phyloP scores from a whole-genome alignment of 2,797 vertebrate species.

The Myotis myotis region DNA sequence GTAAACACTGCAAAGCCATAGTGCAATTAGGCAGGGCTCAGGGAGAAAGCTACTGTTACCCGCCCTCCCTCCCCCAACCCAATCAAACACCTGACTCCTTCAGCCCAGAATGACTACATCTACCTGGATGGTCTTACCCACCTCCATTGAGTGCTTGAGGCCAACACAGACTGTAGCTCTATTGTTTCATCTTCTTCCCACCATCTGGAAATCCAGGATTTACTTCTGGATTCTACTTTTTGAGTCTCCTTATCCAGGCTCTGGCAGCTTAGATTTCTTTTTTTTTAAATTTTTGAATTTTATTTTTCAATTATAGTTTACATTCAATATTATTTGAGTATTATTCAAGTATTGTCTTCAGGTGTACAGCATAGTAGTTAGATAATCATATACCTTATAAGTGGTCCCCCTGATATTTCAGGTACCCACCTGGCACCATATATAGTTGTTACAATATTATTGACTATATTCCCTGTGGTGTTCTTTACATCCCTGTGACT shows the following conservation, averaged over 20 bases:
- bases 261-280: not conserved
- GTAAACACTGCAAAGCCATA: not conserved
- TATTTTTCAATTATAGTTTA: not conserved
- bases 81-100: not conserved
- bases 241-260: not conserved
- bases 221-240: conserved; percentile 10
- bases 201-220: not conserved
- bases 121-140: not conserved
- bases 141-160: not conserved
- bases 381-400: not conserved
- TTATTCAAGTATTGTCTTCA: not conserved
- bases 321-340: not conserved
- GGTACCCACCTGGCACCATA: not conserved
- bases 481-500: not conserved
- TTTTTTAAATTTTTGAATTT: not conserved
- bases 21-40: not conserved
- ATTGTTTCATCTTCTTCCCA: not conserved
- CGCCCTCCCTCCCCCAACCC: too few species aligned
- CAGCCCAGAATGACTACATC: not conserved
- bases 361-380: not conserved
- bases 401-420: not conserved
- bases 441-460: not conserved
- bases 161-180: not conserved
- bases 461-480: not conserved
- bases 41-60: not conserved